Evolutionary conservation across 2,113 vertebrate genomes (phyloP), one percentile per base, ranked within the genome.

Genomic region (Puffinus mauretanicus): DNA sequence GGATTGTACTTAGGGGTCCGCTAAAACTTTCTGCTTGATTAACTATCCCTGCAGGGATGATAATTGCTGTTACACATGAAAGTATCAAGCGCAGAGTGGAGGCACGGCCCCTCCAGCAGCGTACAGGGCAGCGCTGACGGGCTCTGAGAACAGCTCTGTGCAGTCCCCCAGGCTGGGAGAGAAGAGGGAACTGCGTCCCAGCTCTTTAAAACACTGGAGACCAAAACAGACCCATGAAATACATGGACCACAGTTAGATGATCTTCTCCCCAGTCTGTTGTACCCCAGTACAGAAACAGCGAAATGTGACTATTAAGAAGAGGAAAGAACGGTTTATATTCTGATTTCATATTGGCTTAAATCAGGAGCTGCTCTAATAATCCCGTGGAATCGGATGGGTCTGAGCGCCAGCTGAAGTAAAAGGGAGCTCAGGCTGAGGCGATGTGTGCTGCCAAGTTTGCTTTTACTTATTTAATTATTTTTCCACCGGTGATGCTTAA

Each of bases 11-110:
- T 72, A 67, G 95, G 97, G 82, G 93, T 94, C 96, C 3, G 0
- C 71, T 94, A 58, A 90, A 89, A 67, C 72, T 78, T 94, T 90
- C 96, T 97, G 86, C 93, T 92, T 91, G 82, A 97, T 85, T 94
- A 96, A 77, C 72, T 19, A 0, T 75, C 62, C 88, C 90, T 94
- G 94, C 80, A 90, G 93, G 79, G 92, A 90, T 81, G 73, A 42
- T 94, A 96, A 97, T 89, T 97, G 91, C 72, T 85, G 86, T 90
- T 95, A 70, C 64, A 93, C 55, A 36, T 76, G 82, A 57, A 77
- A 92, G 88, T 25, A 47, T 77, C 72, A 40, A 73, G 77, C 7
- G 3, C 78, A 54, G 47, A 85, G 81, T 4, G 5, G 73, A 75
- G 32, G 57, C 58, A 55, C 10, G 5, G 60, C 34, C 86, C 87